These are phyloP conservation scores for Dendrocincla fuliginosa DNA, from an alignment of 2,797 vertebrate genomes.

Conservation along the genomic window DNA sequence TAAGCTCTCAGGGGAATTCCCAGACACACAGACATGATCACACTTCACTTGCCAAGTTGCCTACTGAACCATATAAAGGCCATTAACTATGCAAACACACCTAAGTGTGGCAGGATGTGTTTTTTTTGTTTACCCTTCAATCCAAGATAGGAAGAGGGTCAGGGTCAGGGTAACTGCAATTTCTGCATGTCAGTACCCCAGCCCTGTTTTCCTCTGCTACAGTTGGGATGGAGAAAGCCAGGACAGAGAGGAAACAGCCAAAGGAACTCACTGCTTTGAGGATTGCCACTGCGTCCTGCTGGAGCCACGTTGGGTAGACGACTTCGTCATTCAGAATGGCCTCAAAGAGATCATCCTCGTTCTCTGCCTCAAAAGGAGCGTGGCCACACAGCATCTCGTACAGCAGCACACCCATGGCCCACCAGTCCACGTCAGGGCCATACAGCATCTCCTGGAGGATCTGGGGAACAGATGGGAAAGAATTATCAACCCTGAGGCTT, in stretches of 20 bases:
- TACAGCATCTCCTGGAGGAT: conserved; percentile 97
- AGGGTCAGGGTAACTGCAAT: rapidly evolving
- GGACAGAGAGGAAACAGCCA: background rate
- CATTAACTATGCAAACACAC: conserved; percentile 4
- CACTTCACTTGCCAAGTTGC: background rate
- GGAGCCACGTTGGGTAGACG: conserved; percentile 91
- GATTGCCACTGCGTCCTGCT: conserved; percentile 86
- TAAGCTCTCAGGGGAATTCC: conserved; percentile 11
- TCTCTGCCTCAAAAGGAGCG: conserved; percentile 95
- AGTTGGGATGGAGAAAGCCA: background rate
- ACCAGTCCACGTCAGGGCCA: conserved; percentile 96
- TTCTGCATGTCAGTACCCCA: background rate
- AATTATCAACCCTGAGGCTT: background rate
- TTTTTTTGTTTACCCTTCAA: conserved; percentile 6
- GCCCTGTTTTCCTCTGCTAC: background rate
- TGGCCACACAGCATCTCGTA: conserved; percentile 98
- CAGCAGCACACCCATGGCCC: conserved; percentile 95
- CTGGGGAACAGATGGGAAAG: conserved; percentile 62
- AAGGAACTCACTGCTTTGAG: conserved; percentile 90
- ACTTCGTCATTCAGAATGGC: conserved; percentile 95
- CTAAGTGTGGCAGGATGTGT: background rate
- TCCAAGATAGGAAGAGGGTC: background rate
- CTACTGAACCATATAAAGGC: background rate
- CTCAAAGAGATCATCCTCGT: conserved; percentile 96
- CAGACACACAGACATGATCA: background rate